Evolutionary conservation across 2,797 vertebrate species (phyloP).

Genomic region (Chaetodon trifasciatus): DNA sequence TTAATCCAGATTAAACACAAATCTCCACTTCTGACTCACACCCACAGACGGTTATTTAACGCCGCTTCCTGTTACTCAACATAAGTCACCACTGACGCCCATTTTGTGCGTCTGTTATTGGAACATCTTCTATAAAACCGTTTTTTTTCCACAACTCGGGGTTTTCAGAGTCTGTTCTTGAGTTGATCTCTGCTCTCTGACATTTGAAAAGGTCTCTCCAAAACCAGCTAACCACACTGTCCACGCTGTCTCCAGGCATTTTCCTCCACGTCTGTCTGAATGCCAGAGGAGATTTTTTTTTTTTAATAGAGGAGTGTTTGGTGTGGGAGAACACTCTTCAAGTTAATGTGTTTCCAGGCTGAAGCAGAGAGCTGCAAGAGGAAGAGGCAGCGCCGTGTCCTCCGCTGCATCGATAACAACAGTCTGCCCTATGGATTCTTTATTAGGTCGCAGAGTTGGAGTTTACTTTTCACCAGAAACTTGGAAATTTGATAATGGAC

Average conservation of each 20-base stretch:
- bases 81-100: slow-evolving; percentile 27
- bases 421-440: slow-evolving; percentile 19
- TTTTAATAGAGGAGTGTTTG: slow-evolving; percentile 9
- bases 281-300: slow-evolving; percentile 40
- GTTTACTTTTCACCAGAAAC: slow-evolving; percentile 6
- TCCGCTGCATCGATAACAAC: slow-evolving; percentile 11
- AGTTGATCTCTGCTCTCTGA: slow-evolving; percentile 23
- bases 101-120: slow-evolving; percentile 2
- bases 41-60: slow-evolving; percentile 70
- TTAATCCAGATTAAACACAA: slow-evolving; percentile 82
- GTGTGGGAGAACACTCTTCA: slow-evolving; percentile 16
- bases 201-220: slow-evolving; percentile 31
- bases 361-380: slow-evolving; percentile 7
- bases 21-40: slow-evolving; percentile 70
- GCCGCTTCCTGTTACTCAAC: slow-evolving; percentile 58
- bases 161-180: slow-evolving; percentile 13
- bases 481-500: not conserved
- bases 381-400: not conserved
- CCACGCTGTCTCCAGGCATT: slow-evolving; percentile 54
- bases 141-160: not conserved
- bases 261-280: slow-evolving; percentile 34
- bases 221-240: slow-evolving; percentile 40
- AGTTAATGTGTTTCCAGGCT: slow-evolving; percentile 45
- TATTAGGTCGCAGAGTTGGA: not conserved
- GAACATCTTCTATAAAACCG: not conserved